Conservation (phyloP, 2,888 invertebrate genomes). For the Microctonus aethiopoides region DNA sequence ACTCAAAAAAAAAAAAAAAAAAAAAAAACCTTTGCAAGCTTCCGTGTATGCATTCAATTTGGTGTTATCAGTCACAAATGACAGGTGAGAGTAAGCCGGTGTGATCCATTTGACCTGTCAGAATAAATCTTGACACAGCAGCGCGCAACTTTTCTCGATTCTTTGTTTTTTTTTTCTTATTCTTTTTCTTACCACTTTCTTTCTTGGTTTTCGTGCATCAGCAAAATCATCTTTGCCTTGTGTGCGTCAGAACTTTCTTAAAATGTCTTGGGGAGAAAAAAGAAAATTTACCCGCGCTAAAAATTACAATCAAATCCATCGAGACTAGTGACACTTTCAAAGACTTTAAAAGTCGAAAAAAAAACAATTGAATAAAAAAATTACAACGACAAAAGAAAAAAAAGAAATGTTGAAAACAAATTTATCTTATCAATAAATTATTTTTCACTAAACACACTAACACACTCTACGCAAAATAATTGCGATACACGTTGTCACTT, state of each 20-base stretch:
- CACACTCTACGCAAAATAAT: not conserved
- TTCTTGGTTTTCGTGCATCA: not conserved
- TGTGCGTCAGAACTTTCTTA: not conserved
- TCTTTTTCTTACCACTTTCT: not conserved
- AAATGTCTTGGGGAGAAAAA: too few species aligned
- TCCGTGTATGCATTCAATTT: not conserved
- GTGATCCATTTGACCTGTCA: not conserved
- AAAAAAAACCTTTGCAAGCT: not conserved
- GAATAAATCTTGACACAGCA: conserved; percentile 4
- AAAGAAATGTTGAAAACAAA: not conserved
- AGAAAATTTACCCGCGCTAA: not conserved
- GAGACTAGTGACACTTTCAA: not conserved
- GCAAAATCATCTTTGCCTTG: not conserved
- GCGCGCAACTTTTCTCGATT: not conserved
- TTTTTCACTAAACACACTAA: not conserved
- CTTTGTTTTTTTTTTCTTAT: not conserved
- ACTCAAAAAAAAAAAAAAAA: too few species aligned
- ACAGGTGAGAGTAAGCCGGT: not conserved
- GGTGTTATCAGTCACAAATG: conserved; percentile 16
- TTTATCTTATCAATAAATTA: not conserved
- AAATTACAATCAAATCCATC: not conserved
- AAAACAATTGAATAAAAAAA: not conserved
- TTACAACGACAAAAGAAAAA: not conserved
- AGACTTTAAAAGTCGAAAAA: not conserved
- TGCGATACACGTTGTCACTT: not conserved